Base-by-base conservation (phyloP, 1,140 invertebrate genomes). In the Diuraphis noxia region DNA sequence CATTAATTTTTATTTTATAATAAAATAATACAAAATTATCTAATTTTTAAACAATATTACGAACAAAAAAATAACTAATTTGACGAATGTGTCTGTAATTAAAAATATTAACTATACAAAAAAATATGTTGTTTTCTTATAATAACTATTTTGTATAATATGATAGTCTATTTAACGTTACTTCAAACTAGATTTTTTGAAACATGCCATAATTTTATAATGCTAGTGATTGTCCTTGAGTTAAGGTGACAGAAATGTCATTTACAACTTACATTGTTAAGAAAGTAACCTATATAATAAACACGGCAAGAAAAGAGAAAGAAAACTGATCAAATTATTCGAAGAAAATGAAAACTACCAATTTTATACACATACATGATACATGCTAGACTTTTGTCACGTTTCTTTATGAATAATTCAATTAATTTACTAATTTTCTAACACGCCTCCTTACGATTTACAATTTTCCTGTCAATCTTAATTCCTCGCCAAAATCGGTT, bases 351-450 rank as follows among this genome's bases (percentile, higher is more conserved):
- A 82, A 43, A 30, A 82, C 13, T 41, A 82, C 81, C 81, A 41
- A 82, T 82, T 82, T 43, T n/a, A 86, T 30, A 82, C 40, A 82
- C 30, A 40, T 0, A 13, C 30, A 5, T n/a, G 13, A 40, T 0
- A 13, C 30, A 5, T n/a, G 13, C 43, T 49, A 86, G 43, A 36
- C 46, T 36, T 86, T 86, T 23, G n/a, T 23, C 8, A 49, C n/a
- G 21, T 86, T 86, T 86, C 4, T 86, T 49, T 86, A 49, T 49
- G 34, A 49, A 86, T 86, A 49, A 86, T 86, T 86, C 43, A 86
- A 46, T 0, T 85, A 46, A n/a, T 85, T 34, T 19, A 21, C 19
- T n/a, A 46, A n/a, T 34, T 43, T 46, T 19, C 4, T 21, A 23
- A 0, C 23, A 13, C 21, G 21, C 40, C 40, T 84, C 13, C 10